Evolutionary conservation across 2,113 vertebrate species (phyloP), one percentile per base, ranked within the genome.

Genomic region (Bos javanicus): DNA sequence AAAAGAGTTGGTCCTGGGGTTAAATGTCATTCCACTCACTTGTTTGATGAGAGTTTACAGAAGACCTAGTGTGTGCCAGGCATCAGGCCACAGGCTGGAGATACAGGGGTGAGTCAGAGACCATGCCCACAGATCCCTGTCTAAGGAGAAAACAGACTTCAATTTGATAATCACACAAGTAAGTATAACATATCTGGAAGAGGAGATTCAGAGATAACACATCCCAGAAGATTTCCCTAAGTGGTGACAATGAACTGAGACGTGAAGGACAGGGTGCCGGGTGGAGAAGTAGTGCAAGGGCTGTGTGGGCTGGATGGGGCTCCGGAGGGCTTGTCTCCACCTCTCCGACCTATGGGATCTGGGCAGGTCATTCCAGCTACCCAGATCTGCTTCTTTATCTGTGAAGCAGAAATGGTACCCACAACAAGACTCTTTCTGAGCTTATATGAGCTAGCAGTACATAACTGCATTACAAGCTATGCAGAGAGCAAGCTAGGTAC

Each of bases 301-400:
- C n/a, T 30, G 4, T 1, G 76, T 2, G 8, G 10, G 15, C 21
- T 1, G 1, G 21, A 3, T 14, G 7, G 78, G 71, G 33, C 26
- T n/a, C n/a, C 1, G 3, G 2, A 52, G 46, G 7, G 7, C 36
- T 19, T 15, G 19, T 33, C 46, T n/a, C 5, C 0, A 5, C 17
- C 36, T 67, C 46, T 39, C 7, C 1, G 43, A 6, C 28, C 90
- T 17, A 28, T 39, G 36, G 9, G 67, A 30, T 26, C 60, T 2
- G 7, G 33, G 5, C 2, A 16, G 25, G 23, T 33, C 6, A 2
- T 6, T 28, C 17, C 6, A 5, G 0, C 26, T 36, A 33, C n/a
- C 50, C 36, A 6, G 33, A 48, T 84, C 23, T 28, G 39, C 15
- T 28, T 36, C 50, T 87, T 26, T 14, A 23, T 50, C 21, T 43